Conservation (phyloP, 2,888 invertebrate species). For the Biston stratarius region DNA sequence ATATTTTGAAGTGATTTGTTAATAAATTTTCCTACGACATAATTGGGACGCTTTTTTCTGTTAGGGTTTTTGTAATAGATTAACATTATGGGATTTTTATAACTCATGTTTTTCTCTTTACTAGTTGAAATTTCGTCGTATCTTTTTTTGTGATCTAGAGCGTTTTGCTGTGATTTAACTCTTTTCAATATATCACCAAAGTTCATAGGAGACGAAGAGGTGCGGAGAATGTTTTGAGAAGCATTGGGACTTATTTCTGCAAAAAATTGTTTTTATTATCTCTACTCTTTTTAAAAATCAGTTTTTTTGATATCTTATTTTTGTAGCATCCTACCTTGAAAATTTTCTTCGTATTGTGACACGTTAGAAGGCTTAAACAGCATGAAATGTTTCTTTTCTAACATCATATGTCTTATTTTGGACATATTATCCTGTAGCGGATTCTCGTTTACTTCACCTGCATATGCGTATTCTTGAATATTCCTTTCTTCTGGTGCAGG, state of each 20-base stretch:
- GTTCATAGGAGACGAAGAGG: background rate
- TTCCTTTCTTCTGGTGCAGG: background rate
- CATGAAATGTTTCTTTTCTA: slow-evolving; percentile 3
- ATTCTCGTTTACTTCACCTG: background rate
- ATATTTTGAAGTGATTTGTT: background rate
- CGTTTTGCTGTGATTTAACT: background rate
- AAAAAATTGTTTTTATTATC: background rate
- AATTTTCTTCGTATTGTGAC: background rate
- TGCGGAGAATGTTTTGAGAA: background rate
- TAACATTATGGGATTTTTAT: background rate
- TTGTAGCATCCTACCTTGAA: background rate
- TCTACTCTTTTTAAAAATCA: no score
- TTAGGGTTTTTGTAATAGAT: slow-evolving; percentile 2
- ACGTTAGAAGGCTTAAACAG: background rate
- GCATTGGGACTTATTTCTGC: background rate
- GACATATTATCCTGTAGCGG: background rate
- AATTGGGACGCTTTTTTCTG: background rate
- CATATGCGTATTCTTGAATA: no score
- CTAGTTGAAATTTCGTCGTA: background rate
- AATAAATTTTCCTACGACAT: background rate
- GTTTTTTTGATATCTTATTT: no score
- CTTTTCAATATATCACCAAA: background rate
- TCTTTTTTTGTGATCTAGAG: background rate
- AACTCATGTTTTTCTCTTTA: background rate
- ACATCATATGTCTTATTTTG: slow-evolving; percentile 5